Conservation (phyloP, 2,888 invertebrate genomes). For the Polyommatus iphigenia region DNA sequence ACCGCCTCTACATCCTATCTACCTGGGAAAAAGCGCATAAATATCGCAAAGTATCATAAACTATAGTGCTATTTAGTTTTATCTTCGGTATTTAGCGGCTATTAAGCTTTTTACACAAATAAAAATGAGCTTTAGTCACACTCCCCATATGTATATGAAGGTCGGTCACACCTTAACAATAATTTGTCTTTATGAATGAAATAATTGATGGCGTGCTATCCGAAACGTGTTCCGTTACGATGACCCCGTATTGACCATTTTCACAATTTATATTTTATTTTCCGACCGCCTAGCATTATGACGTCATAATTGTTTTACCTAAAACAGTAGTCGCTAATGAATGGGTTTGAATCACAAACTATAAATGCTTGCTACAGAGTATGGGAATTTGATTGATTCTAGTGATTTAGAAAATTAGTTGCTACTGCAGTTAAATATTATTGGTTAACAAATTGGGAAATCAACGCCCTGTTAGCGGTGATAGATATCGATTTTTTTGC, state of each 20-base stretch:
- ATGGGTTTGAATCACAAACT: slow-evolving; percentile 2
- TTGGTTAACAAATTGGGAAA: slow-evolving; percentile 13
- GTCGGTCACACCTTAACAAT: slow-evolving; percentile 28
- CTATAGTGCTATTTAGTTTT: slow-evolving; percentile 20
- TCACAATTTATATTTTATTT: background rate
- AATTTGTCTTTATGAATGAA: slow-evolving; percentile 31
- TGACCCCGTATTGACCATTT: slow-evolving; percentile 26
- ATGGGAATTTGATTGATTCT: slow-evolving; percentile 21
- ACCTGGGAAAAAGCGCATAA: background rate
- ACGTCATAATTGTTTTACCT: slow-evolving; percentile 22
- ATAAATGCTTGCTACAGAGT: background rate
- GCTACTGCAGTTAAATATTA: slow-evolving; percentile 3
- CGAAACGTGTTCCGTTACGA: slow-evolving; percentile 24
- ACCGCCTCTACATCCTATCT: background rate
- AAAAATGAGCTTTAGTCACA: slow-evolving; percentile 25
- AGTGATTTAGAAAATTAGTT: slow-evolving; percentile 10
- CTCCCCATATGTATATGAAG: slow-evolving; percentile 28
- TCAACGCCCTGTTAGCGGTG: background rate
- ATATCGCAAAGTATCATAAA: slow-evolving; percentile 9
- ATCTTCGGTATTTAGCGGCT: slow-evolving; percentile 24
- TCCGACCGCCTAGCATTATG: background rate
- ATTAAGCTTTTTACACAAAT: slow-evolving; percentile 26
- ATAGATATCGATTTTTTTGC: background rate
- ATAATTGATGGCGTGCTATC: slow-evolving; percentile 23
- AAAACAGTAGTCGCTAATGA: slow-evolving; percentile 21